phyloP scores from a whole-genome alignment of 2,888 invertebrate species.

The Nineta flava region DNA sequence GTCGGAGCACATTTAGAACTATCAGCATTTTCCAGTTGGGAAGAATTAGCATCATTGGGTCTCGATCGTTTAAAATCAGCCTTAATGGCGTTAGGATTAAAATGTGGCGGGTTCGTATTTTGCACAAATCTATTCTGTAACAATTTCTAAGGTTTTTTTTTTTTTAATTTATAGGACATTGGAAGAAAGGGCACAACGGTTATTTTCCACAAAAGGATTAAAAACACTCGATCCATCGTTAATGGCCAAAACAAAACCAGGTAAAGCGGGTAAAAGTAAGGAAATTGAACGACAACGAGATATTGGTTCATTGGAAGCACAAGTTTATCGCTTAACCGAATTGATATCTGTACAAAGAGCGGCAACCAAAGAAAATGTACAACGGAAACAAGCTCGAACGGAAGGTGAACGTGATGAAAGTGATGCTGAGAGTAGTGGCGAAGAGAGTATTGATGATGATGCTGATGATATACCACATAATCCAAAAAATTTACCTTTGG shows the following conservation, averaged over 20 bases:
- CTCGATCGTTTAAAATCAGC: conserved; percentile 95
- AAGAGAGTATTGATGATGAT: conserved; percentile 66
- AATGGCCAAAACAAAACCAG: conserved; percentile 78
- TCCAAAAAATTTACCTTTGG: conserved; percentile 96
- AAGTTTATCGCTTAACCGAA: conserved; percentile 76
- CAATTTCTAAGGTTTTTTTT: neutral
- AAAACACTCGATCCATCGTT: conserved; percentile 82
- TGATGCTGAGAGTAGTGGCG: conserved; percentile 73
- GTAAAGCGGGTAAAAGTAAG: conserved; percentile 41
- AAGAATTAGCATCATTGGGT: conserved; percentile 92
- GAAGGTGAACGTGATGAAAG: conserved; percentile 87
- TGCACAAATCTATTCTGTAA: neutral
- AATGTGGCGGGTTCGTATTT: conserved; percentile 72
- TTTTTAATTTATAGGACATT: conserved; percentile 43
- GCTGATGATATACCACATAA: conserved; percentile 97
- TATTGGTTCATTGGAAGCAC: conserved; percentile 74
- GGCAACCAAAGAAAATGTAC: conserved; percentile 95
- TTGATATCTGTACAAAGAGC: conserved; percentile 70
- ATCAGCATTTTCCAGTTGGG: conserved; percentile 95
- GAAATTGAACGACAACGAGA: conserved; percentile 66
- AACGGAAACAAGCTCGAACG: conserved; percentile 91
- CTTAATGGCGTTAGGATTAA: conserved; percentile 86
- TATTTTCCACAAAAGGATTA: conserved; percentile 92
- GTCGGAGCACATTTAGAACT: conserved; percentile 94
- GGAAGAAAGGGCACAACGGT: conserved; percentile 90